Evolutionary conservation across 2,888 invertebrate species (phyloP), one percentile per base, ranked within the genome.

Genomic region (Trissolcus brochymenae): DNA sequence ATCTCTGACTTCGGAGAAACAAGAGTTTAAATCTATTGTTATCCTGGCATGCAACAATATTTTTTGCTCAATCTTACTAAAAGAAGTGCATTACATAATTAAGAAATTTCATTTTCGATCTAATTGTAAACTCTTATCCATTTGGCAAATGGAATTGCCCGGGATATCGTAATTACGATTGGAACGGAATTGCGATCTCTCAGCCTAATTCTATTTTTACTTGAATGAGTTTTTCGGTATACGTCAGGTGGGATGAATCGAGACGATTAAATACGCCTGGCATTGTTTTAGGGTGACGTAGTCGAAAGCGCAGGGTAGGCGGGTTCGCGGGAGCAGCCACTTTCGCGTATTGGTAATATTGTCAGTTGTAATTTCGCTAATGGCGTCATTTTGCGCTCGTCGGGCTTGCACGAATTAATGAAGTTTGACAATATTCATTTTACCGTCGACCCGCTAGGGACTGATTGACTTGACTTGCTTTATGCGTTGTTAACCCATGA

Each of bases 321-420:
- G n/a, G n/a, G n/a, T 21, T 53, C 64, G 65, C 65, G 61, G 73
- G 74, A 66, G 76, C 77, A 81, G 81, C 82, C 84, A 83, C 83
- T 84, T 81, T 80, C 77, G 78, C 81, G 81, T 84, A 86, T 86
- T 84, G 84, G 85, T 84, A 85, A 86, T 86, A 85, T 82, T 83
- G 82, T 84, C 83, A 84, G 82, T 83, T 81, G 85, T 86, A 87
- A 86, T 86, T 87, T 87, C 85, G 82, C 87, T 87, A 87, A 87
- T 87, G 86, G 87, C 84, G 83, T 83, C 82, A 83, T 82, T 35
- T 35, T 80, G 74, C 81, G 76, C 80, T 82, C 80, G 83, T 82
- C 83, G 49, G 50, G 60, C 62, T 64, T 46, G 40, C 53, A 21
- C 49, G 62, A 66, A 73, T 68, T 73, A 66, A 72, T 61, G 65